These are phyloP conservation scores for Drosophila prosaltans DNA, from an alignment of 1,140 invertebrate species.

Conservation along the genomic window DNA sequence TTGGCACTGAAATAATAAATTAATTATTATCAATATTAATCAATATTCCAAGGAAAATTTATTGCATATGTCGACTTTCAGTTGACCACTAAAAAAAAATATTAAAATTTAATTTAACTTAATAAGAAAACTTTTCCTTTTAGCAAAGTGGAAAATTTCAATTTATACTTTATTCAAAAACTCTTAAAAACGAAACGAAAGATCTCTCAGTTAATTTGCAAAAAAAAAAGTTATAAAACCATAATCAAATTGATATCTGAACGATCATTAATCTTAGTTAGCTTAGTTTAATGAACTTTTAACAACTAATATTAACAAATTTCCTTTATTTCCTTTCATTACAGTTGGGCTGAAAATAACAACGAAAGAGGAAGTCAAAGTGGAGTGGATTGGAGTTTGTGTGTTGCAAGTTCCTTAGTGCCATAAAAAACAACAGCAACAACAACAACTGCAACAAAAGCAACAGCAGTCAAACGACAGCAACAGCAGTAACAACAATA, in stretches of 20 bases:
- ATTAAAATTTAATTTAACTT: too few relatives aligned
- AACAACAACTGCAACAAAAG: conserved; percentile 15
- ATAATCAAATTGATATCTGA: not conserved
- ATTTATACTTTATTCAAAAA: too few relatives aligned
- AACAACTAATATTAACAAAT: not conserved
- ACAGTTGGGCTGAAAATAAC: conserved; percentile 37
- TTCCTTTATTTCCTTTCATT: conserved; percentile 12
- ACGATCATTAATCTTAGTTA: not conserved
- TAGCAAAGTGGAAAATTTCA: too few relatives aligned
- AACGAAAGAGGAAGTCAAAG: conserved; percentile 18
- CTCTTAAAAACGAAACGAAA: too few relatives aligned
- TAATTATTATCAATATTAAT: too few relatives aligned
- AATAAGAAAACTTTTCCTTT: too few relatives aligned
- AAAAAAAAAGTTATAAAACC: too few relatives aligned
- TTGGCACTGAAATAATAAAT: too few relatives aligned
- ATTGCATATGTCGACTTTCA: too few relatives aligned
- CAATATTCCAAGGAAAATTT: too few relatives aligned
- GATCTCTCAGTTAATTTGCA: too few relatives aligned
- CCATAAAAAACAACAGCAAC: conserved; percentile 71
- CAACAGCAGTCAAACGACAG: conserved; percentile 7
- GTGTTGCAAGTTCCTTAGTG: conserved; percentile 71
- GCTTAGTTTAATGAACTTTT: not conserved
- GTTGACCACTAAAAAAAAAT: too few relatives aligned
- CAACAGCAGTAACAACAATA: conserved; percentile 23
- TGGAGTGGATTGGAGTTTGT: conserved; percentile 25